phyloP scores from a whole-genome alignment of 2,113 vertebrate genomes.

The Casuarius casuarius region DNA sequence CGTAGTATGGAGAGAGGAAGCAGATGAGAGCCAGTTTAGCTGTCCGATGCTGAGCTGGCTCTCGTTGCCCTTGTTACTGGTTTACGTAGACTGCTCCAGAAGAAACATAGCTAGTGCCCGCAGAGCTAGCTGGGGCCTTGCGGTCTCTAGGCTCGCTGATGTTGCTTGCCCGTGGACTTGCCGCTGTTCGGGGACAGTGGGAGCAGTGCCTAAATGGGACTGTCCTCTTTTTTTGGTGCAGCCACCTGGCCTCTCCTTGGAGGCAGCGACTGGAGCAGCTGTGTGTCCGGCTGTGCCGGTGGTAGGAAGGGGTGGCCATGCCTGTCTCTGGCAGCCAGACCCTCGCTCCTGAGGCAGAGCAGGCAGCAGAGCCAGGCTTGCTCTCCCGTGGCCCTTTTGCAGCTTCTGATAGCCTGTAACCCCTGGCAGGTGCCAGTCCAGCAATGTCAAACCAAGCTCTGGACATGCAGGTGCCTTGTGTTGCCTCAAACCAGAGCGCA shows the following conservation, averaged over 20 bases:
- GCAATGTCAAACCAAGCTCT: neutral
- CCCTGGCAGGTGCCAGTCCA: neutral
- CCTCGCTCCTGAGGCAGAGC: neutral
- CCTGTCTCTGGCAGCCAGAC: accelerated
- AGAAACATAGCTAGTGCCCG: too few species aligned
- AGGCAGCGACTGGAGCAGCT: neutral
- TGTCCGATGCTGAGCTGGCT: too few species aligned
- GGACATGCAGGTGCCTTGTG: neutral
- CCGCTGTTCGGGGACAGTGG: neutral
- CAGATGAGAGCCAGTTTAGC: neutral
- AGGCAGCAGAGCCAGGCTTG: neutral
- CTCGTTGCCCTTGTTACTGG: too few species aligned
- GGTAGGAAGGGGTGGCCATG: neutral
- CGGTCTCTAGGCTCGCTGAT: too few species aligned
- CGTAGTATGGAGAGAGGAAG: neutral
- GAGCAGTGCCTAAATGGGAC: neutral
- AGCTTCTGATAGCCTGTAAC: neutral
- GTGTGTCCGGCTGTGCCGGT: neutral
- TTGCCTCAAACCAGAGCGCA: neutral
- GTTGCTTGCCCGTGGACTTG: too few species aligned
- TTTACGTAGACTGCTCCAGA: too few species aligned
- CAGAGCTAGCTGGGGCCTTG: too few species aligned
- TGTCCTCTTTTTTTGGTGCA: too few species aligned
- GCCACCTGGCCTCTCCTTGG: neutral
- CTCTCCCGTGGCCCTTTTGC: neutral